Base-by-base conservation (phyloP, 2,797 vertebrate genomes). In the Acanthis flammea region DNA sequence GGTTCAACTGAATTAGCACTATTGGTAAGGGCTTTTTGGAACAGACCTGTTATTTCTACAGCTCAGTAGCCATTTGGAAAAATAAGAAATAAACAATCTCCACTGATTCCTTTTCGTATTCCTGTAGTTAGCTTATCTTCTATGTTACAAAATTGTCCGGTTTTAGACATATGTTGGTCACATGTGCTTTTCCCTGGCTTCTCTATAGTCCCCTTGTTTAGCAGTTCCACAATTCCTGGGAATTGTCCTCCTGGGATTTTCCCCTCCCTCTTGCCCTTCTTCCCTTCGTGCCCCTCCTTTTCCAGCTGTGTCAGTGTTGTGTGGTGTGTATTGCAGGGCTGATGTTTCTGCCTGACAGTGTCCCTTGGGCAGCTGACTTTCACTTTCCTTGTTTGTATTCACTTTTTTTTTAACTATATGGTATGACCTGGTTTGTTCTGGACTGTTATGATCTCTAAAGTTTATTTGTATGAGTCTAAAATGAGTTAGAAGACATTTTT, bases 401-500 rank as follows among this genome's bases (percentile, higher is more conserved):
- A 6, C 41, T 25, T n/a, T 73, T 72, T 81, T 82, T 63, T 82
- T 9, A 57, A 58, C 41, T 1, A 15, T 62, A 22, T 8, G 31
- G 27, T 90, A 72, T 86, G 86, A 93, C 37, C 51, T 63, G 47
- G 81, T 91, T 55, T 90, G 27, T 79, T 91, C 61, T 87, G 68
- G 91, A 92, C 82, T 68, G 78, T 85, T 95, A 76, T 47, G 47
- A 76, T 18, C 53, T 68, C 91, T 83, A 35, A 90, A 91, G 35
- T 73, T 91, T 62, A 74, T 80, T 89, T 94, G 51, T 94, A 54
- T 65, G 72, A 88, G 39, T 60, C 41, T 95, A 61, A 87, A 95
- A 82, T 68, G 44, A 93, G 39, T 45, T 84, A 65, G 73, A 79
- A 94, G 75, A 74, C 33, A 25, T 65, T 78, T 89, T 75, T 90